phyloP scores from a whole-genome alignment of 2,113 vertebrate genomes.

The Thinocorus orbignyianus region DNA sequence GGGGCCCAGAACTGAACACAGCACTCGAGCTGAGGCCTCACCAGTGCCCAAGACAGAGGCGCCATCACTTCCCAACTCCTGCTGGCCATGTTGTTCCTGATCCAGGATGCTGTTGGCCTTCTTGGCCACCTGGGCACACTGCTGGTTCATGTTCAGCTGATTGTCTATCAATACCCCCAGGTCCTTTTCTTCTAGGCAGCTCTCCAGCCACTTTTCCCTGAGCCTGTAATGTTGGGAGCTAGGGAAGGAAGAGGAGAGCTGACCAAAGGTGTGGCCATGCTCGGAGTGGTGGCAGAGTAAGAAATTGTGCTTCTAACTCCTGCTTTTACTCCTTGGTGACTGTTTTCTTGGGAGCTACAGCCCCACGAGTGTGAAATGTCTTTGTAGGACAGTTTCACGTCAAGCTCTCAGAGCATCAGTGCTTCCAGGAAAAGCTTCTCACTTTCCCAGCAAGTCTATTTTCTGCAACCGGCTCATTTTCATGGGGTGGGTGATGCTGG shows the following conservation, averaged over 20 bases:
- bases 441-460: conserved; percentile 20
- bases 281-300: not conserved
- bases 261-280: not conserved
- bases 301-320: not conserved
- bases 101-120: too few relatives aligned
- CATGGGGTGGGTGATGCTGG: not conserved
- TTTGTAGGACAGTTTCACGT: conserved; percentile 26
- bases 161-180: too few relatives aligned
- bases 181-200: too few relatives aligned
- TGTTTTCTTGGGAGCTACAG: not conserved
- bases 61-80: too few relatives aligned
- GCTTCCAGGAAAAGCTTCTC: conserved; percentile 68
- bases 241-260: not conserved
- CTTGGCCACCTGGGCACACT: too few relatives aligned
- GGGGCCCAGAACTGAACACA: too few relatives aligned
- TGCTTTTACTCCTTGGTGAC: not conserved
- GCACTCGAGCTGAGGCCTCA: too few relatives aligned
- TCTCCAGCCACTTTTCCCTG: too few relatives aligned
- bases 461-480: not conserved
- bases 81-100: too few relatives aligned
- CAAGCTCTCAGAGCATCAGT: conserved; percentile 34
- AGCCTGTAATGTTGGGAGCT: too few relatives aligned
- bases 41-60: too few relatives aligned
- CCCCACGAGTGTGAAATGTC: not conserved
- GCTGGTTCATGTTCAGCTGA: too few relatives aligned